Evolutionary conservation across 2,888 invertebrate species (phyloP).

Genomic region (Drosophila demipolita): DNA sequence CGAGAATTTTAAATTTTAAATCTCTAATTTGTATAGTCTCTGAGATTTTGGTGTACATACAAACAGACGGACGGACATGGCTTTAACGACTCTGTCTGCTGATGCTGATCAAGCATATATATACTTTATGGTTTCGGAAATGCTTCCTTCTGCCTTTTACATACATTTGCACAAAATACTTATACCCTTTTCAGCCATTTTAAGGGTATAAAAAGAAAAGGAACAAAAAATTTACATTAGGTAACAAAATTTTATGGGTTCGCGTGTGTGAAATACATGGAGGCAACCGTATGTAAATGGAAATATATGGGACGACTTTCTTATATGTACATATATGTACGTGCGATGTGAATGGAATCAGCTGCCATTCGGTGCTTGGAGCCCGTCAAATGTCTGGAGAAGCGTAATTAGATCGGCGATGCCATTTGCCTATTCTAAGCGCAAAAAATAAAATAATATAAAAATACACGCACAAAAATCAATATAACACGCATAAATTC

Average conservation of each 20-base stretch:
- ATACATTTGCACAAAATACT: too few species aligned
- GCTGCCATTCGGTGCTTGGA: constrained; percentile 48
- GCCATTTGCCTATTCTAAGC: constrained; percentile 11
- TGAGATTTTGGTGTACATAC: too few species aligned
- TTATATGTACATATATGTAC: constrained; percentile 11
- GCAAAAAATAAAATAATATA: constrained; percentile 12
- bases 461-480: constrained; percentile 11
- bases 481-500: not conserved
- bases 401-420: constrained; percentile 37
- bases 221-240: constrained; percentile 30
- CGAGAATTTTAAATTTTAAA: too few species aligned
- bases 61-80: too few species aligned
- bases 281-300: constrained; percentile 46
- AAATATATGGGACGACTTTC: constrained; percentile 44
- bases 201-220: constrained; percentile 9
- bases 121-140: too few species aligned
- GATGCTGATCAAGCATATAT: too few species aligned
- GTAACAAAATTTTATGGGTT: constrained; percentile 72
- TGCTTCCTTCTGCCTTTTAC: too few species aligned
- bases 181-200: too few species aligned
- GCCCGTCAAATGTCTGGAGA: constrained; percentile 5
- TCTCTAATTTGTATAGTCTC: too few species aligned
- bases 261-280: constrained; percentile 62
- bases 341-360: constrained; percentile 57
- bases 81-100: too few species aligned